Conservation (phyloP, 1,140 invertebrate species). For the Delia radicum region DNA sequence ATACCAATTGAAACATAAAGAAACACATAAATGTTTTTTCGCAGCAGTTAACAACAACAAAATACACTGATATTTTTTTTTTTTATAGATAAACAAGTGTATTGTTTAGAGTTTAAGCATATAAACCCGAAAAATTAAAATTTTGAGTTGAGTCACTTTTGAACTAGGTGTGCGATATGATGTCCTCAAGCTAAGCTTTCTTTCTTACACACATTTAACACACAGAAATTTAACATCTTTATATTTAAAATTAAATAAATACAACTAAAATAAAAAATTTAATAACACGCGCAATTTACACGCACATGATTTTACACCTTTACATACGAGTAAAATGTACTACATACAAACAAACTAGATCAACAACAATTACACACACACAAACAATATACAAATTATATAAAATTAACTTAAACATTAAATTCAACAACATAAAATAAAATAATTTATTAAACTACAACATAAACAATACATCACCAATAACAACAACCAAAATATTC, state of each 20-base stretch:
- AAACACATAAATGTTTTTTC: too few species aligned
- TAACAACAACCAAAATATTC: neutral
- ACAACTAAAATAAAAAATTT: neutral
- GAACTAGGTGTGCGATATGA: too few species aligned
- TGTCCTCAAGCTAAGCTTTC: constrained; percentile 1
- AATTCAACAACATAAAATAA: neutral
- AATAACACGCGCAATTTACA: constrained; percentile 19
- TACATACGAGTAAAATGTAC: neutral
- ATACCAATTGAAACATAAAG: too few species aligned
- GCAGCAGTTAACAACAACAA: too few species aligned
- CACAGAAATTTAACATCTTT: neutral
- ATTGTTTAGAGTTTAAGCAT: too few species aligned
- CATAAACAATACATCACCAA: neutral
- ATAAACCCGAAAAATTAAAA: too few species aligned
- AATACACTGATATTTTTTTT: too few species aligned
- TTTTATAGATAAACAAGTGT: too few species aligned
- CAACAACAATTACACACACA: neutral
- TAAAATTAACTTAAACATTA: neutral
- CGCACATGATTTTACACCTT: constrained; percentile 2
- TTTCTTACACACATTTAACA: neutral
- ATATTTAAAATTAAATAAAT: neutral
- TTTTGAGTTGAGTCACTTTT: too few species aligned
- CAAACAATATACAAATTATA: constrained; percentile 7
- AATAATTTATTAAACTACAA: neutral
- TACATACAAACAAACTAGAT: neutral